phyloP scores from a whole-genome alignment of 2,888 invertebrate genomes.

The Chironomus riparius region DNA sequence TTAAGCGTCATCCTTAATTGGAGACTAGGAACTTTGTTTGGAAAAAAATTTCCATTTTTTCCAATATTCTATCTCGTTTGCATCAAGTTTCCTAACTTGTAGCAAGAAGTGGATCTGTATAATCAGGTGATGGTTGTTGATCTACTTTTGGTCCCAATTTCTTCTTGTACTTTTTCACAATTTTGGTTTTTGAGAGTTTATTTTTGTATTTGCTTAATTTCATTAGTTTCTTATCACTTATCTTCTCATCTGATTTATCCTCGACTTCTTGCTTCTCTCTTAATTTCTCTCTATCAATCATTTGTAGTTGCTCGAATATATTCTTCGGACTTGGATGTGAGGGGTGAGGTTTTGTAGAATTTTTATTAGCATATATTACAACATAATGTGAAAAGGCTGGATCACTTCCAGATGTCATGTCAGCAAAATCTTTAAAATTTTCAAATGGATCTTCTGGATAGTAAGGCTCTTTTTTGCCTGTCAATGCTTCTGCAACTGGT shows the following conservation, averaged over 20 bases:
- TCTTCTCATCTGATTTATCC: neutral
- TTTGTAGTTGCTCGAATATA: constrained; percentile 68
- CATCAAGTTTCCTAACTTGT: constrained; percentile 36
- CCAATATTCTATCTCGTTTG: neutral
- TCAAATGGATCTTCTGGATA: constrained; percentile 77
- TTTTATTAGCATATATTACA: constrained; percentile 75
- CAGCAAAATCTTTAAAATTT: constrained; percentile 82
- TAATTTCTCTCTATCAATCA: constrained; percentile 53
- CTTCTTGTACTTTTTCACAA: constrained; percentile 47
- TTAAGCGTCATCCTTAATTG: neutral
- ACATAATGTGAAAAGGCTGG: constrained; percentile 74
- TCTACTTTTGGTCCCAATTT: constrained; percentile 39
- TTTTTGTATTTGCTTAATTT: constrained; percentile 53
- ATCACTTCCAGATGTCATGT: constrained; percentile 75
- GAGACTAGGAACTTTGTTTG: neutral
- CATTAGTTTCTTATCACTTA: constrained; percentile 38
- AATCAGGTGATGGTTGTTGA: constrained; percentile 28
- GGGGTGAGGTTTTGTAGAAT: constrained; percentile 52
- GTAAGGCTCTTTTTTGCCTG: constrained; percentile 41
- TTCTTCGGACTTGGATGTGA: constrained; percentile 55
- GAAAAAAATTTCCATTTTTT: neutral
- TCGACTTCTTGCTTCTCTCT: neutral
- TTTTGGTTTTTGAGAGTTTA: constrained; percentile 49
- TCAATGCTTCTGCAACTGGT: constrained; percentile 1
- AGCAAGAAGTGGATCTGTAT: constrained; percentile 39